These are phyloP conservation scores for Larimichthys polyactis DNA, from an alignment of 2,113 vertebrate species.

Conservation along the genomic window DNA sequence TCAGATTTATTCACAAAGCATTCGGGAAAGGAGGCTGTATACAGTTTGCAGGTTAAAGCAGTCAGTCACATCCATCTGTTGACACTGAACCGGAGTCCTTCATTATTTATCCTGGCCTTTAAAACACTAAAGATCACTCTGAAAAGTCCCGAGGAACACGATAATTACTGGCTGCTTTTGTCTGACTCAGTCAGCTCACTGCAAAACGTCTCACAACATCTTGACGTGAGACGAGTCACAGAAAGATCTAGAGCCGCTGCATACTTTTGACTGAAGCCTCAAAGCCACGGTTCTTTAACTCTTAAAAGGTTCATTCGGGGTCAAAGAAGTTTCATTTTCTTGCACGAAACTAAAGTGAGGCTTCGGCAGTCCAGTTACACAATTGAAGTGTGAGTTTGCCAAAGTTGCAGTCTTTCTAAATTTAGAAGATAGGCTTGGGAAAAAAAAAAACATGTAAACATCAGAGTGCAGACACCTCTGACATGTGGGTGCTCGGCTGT, in stretches of 20 bases:
- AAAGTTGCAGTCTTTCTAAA: not conserved
- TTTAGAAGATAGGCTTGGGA: not conserved
- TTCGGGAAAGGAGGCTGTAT: not conserved
- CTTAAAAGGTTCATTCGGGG: not conserved
- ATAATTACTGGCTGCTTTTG: not conserved
- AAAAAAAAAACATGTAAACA: not conserved
- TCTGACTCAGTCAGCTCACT: not conserved
- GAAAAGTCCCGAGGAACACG: not conserved
- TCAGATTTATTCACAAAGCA: not conserved
- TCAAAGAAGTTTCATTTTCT: no score
- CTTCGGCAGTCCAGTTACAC: not conserved
- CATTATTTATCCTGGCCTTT: not conserved
- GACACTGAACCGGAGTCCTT: not conserved
- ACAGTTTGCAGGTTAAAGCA: not conserved
- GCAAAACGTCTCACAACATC: not conserved
- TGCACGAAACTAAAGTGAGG: no score
- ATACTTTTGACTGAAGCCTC: not conserved
- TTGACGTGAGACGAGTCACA: not conserved
- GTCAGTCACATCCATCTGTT: not conserved
- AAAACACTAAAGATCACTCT: not conserved
- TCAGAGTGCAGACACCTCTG: not conserved
- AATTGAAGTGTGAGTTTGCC: not conserved
- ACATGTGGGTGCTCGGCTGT: no score
- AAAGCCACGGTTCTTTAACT: not conserved
- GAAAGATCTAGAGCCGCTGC: not conserved